phyloP scores from a whole-genome alignment of 2,797 vertebrate species.

The Falco rusticolus region DNA sequence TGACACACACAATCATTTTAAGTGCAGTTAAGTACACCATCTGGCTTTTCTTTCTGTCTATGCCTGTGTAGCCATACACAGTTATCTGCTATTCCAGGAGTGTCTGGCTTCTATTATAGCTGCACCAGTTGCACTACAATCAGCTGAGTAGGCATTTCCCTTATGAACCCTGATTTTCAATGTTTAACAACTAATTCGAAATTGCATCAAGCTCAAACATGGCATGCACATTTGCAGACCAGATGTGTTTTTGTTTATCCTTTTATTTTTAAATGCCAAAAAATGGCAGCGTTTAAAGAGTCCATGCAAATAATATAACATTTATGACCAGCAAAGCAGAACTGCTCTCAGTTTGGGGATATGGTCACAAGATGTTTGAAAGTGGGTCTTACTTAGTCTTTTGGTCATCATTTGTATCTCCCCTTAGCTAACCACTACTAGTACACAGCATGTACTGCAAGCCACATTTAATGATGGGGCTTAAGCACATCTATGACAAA shows the following conservation, averaged over 20 bases:
- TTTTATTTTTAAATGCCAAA: constrained; percentile 49
- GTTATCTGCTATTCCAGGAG: constrained; percentile 78
- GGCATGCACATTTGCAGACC: constrained; percentile 55
- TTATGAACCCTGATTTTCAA: constrained; percentile 77
- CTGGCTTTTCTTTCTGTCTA: constrained; percentile 80
- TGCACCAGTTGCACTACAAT: constrained; percentile 76
- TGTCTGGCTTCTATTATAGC: constrained; percentile 76
- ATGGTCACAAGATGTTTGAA: neutral
- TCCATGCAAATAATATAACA: neutral
- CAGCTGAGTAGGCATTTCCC: constrained; percentile 77
- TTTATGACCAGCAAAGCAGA: constrained; percentile 24
- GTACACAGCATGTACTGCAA: neutral
- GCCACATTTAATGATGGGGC: neutral
- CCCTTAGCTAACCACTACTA: neutral
- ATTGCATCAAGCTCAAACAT: constrained; percentile 65
- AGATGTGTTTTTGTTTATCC: constrained; percentile 65
- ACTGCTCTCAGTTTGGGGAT: neutral
- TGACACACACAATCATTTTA: constrained; percentile 81
- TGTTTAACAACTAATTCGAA: constrained; percentile 76
- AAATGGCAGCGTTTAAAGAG: constrained; percentile 23
- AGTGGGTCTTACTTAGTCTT: neutral
- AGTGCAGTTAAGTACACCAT: constrained; percentile 83
- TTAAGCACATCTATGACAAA: neutral
- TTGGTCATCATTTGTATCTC: neutral
- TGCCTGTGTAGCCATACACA: constrained; percentile 72